Evolutionary conservation across 2,888 invertebrate genomes (phyloP), one percentile per base, ranked within the genome.

Genomic region (Leptinotarsa juncta): DNA sequence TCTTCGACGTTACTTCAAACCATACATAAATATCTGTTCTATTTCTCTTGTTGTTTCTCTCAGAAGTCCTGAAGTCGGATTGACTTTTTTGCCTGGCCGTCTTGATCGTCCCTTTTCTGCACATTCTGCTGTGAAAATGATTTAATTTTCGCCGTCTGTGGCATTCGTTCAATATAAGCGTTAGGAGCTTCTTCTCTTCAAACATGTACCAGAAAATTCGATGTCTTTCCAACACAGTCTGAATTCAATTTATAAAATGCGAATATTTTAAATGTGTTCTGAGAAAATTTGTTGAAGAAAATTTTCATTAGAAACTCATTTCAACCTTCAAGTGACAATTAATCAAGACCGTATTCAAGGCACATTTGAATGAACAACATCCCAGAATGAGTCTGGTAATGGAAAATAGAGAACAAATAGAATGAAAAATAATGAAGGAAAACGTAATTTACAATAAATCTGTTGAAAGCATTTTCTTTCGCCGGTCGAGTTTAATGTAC

Each of bases 391-490:
- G 48, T 14, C 53, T 23, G n/a, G 55, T 26, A 67, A 55, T 51
- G 62, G 73, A 65, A 49, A 51, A 72, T 76, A 78, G 75, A 66
- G 57, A 72, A 71, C 72, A 69, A 75, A 68, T 70, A 26, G 49
- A 66, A 71, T 68, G 74, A 69, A 75, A 77, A 78, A 78, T 76
- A 79, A 75, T 75, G 74, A 77, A 72, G 71, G 71, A 71, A 78
- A 79, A 79, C 74, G 77, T 79, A 82, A 81, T 78, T 76, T 76
- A 66, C 72, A 76, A 23, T 77, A 70, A 76, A 57, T 74, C 79
- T 80, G 80, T 73, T 73, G 71, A 77, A 78, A 80, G 79, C 79
- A 72, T 81, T 80, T 78, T 74, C 76, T 80, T 80, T 79, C 77
- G 73, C 55, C 70, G 67, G 77, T 75, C 68, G 72, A 67, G 72